A percentile compares a stretch with the other conserved stretches of the same genome.
phyloP scores from a whole-genome alignment of 2,113 vertebrate genomes.

The Panurus biarmicus region DNA sequence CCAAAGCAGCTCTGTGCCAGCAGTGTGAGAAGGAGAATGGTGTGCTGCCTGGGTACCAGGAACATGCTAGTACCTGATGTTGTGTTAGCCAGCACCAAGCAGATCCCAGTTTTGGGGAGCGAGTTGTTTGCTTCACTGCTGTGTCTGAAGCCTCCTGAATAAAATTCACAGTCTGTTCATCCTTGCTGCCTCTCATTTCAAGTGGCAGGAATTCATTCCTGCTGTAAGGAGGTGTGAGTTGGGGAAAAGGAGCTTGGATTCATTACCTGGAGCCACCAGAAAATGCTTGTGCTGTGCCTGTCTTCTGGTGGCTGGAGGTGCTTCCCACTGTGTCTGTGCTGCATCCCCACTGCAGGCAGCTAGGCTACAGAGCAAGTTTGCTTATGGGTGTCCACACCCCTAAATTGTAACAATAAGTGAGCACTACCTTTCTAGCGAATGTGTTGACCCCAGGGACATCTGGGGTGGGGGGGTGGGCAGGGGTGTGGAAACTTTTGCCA shows the following conservation, averaged over 20 bases:
- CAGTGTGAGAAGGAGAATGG: neutral
- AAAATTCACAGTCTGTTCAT: conserved; percentile 33
- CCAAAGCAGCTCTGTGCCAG: neutral
- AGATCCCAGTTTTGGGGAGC: neutral
- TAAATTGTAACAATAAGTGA: neutral
- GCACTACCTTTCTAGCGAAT: fast-evolving
- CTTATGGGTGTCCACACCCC: neutral
- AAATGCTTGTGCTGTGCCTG: neutral
- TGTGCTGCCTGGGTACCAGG: neutral
- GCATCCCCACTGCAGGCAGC: neutral
- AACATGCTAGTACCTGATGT: neutral
- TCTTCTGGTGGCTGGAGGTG: neutral
- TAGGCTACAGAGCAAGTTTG: neutral
- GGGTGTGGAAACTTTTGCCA: neutral
- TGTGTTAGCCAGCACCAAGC: neutral
- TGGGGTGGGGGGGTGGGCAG: neutral
- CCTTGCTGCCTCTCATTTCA: neutral
- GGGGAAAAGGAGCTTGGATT: neutral
- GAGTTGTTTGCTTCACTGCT: neutral
- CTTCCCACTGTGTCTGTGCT: neutral
- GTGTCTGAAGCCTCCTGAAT: conserved; percentile 28
- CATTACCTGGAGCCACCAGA: neutral
- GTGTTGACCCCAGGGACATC: neutral
- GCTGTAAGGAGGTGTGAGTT: neutral
- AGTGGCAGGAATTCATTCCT: neutral